These are phyloP conservation scores for Phodopus roborovskii DNA, from an alignment of 2,113 vertebrate genomes.

Conservation along the genomic window DNA sequence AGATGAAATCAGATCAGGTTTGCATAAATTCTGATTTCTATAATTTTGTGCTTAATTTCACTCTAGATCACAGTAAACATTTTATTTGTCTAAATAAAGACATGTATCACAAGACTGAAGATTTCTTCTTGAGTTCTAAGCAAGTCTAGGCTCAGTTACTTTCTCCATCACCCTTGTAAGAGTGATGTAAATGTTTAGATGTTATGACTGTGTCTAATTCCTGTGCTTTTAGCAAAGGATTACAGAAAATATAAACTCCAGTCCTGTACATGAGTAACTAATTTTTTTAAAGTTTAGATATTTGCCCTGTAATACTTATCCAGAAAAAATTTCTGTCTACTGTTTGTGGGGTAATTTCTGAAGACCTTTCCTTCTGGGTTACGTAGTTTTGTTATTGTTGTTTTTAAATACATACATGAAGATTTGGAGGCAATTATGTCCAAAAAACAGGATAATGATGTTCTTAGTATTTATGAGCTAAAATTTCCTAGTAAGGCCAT, in stretches of 20 bases:
- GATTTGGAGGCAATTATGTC: not conserved
- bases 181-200: not conserved
- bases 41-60: constrained; percentile 5
- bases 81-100: not conserved
- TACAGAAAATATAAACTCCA: not conserved
- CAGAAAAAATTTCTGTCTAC: not conserved
- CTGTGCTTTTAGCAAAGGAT: not conserved
- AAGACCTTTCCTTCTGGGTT: not conserved
- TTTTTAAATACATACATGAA: not conserved
- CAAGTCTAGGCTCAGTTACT: not conserved
- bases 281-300: not conserved
- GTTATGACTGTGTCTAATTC: not conserved
- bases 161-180: not conserved
- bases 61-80: not conserved
- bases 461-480: not conserved
- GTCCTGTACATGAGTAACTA: not conserved
- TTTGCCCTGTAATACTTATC: not conserved
- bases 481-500: not conserved
- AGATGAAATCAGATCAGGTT: not conserved
- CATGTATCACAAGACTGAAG: not conserved
- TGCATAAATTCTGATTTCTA: not conserved
- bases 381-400: not conserved
- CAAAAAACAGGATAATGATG: not conserved
- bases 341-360: not conserved
- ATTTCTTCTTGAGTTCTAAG: not conserved